phyloP scores from a whole-genome alignment of 2,888 invertebrate species.

The Mimumesa dahlbomi region DNA sequence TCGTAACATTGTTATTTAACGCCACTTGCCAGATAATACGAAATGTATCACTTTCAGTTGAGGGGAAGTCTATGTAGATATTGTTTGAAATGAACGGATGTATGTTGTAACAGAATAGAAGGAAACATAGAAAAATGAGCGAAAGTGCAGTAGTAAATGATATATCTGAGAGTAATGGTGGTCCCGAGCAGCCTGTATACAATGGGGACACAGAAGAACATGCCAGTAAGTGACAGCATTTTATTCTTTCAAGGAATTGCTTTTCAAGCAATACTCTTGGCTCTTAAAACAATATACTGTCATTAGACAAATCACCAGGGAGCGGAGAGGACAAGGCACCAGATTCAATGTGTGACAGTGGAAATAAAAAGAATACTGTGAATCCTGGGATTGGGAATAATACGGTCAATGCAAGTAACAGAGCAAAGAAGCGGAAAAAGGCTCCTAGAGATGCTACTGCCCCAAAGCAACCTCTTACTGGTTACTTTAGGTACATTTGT shows the following conservation, averaged over 20 bases:
- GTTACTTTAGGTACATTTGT: constrained; percentile 78
- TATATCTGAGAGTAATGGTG: constrained; percentile 68
- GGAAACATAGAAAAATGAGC: constrained; percentile 55
- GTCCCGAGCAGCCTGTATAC: constrained; percentile 64
- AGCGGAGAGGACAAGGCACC: constrained; percentile 72
- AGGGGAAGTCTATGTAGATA: not conserved
- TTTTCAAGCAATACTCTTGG: not conserved
- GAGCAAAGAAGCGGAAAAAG: constrained; percentile 86
- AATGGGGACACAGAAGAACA: constrained; percentile 73
- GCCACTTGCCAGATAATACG: constrained; percentile 1
- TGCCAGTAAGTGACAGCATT: constrained; percentile 56
- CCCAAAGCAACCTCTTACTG: constrained; percentile 87
- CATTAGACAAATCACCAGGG: constrained; percentile 65
- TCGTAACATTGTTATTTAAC: not conserved
- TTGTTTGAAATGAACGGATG: constrained; percentile 1
- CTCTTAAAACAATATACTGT: not conserved
- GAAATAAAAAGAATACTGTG: constrained; percentile 65
- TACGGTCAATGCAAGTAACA: constrained; percentile 80
- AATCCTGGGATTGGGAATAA: constrained; percentile 58
- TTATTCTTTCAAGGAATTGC: not conserved
- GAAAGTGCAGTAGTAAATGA: constrained; percentile 64
- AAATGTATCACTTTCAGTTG: not conserved
- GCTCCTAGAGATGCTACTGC: constrained; percentile 86
- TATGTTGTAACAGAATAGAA: constrained; percentile 8
- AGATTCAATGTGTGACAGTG: constrained; percentile 69